These are phyloP conservation scores for Stichopus horrens DNA, from an alignment of 53 echinoderm and acorn worm genomes.

Conservation along the genomic window DNA sequence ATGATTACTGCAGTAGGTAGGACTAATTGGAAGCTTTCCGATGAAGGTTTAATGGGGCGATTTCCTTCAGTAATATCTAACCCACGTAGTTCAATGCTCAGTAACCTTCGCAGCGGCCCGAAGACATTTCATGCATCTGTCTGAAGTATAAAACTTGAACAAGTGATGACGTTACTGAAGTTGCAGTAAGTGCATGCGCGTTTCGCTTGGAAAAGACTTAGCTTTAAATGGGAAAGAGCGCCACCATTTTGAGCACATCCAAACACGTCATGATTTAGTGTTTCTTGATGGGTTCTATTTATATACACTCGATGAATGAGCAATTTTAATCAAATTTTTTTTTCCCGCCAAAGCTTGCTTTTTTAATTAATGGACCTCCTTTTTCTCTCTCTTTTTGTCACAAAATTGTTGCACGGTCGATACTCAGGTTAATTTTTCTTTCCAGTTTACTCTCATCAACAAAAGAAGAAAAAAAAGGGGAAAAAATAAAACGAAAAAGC, in stretches of 20 bases:
- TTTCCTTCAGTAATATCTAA: too few relatives aligned
- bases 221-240: constrained; percentile 1
- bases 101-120: too few relatives aligned
- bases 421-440: not conserved
- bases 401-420: constrained; percentile 8
- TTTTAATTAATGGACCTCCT: constrained; percentile 20
- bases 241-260: not conserved
- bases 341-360: constrained; percentile 29
- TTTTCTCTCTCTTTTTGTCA: constrained; percentile 3
- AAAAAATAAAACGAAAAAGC: not conserved
- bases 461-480: too few relatives aligned
- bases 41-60: too few relatives aligned
- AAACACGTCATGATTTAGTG: constrained; percentile 12
- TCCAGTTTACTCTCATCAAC: not conserved
- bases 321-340: constrained; percentile 36
- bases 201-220: too few relatives aligned
- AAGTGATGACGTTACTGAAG: too few relatives aligned
- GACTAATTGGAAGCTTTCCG: too few relatives aligned
- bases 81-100: too few relatives aligned
- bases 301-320: constrained; percentile 17
- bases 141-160: too few relatives aligned
- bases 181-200: too few relatives aligned
- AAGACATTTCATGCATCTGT: too few relatives aligned
- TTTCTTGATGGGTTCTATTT: not conserved
- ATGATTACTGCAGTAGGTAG: too few relatives aligned